A percentile compares a stretch with the other conserved stretches of the same genome.
phyloP scores from a whole-genome alignment of 2,888 invertebrate genomes.

The Machimus rusticus region DNA sequence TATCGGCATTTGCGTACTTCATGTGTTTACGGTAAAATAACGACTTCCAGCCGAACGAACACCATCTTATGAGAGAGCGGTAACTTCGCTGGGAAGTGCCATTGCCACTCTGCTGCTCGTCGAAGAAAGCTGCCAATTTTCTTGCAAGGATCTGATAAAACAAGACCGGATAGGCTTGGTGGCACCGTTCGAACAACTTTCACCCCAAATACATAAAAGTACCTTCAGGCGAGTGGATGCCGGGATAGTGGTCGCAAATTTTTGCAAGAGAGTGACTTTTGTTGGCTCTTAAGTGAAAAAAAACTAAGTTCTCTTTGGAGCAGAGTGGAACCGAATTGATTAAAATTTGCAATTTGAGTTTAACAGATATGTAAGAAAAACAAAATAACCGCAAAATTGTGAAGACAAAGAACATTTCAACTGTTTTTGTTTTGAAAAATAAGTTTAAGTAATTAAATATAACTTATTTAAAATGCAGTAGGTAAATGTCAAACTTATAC shows the following conservation, averaged over 20 bases:
- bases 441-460: too few species aligned
- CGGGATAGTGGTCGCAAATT: background rate
- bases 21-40: conserved; percentile 14
- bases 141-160: background rate
- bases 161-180: background rate
- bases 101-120: background rate
- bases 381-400: too few species aligned
- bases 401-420: background rate
- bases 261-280: background rate
- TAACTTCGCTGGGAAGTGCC: background rate
- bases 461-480: too few species aligned
- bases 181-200: background rate
- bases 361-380: background rate
- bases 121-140: background rate
- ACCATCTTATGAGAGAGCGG: background rate
- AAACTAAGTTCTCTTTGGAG: background rate
- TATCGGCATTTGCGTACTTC: background rate
- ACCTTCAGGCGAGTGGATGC: background rate
- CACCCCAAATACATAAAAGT: background rate
- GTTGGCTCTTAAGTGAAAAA: background rate
- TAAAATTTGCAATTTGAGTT: background rate
- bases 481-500: too few species aligned
- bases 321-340: background rate
- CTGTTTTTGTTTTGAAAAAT: background rate
- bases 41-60: background rate